Base-by-base conservation (phyloP, 2,113 vertebrate genomes). In the Scortum barcoo region DNA sequence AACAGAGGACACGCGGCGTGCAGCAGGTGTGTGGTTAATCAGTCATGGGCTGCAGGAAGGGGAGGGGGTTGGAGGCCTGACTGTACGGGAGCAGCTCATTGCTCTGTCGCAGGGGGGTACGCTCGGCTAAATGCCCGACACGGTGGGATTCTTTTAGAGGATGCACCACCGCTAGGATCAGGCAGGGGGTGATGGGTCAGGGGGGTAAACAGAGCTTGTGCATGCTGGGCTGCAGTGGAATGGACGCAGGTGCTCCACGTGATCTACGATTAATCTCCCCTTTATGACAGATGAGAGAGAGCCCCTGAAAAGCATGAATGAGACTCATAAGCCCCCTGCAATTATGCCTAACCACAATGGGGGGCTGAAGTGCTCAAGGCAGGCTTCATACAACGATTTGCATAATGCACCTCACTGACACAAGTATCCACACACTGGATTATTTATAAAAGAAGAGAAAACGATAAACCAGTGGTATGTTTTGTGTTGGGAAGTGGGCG, bases 1-100 rank as follows among this genome's bases (percentile, higher is more conserved):
- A 86, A 92, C 90, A 90, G 90, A 89, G 93, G 90, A 87, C 91
- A 93, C 80, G 83, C 88, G 87, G 88, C 86, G 82, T 90, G 89
- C 90, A 91, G 93, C 92, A 94, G 93, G 93, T 95, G 94, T 91
- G 93, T 91, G 87, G 91, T 92, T 94, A 93, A 94, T 93, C 89
- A 93, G 93, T 94, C 90, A 93, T 73, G 51, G 82, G 79, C 72
- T 51, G 70, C 63, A 63, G 81, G 53, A 26, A 63, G 63, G 40
- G 48, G 48, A n/a, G n/a, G n/a, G n/a, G n/a, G n/a, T n/a, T n/a
- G n/a, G 26, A 22, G 33, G 63, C 12, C n/a, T 1, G 74, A 88
- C 81, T 85, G 72, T 90, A 91, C 83, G 5, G 67, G 54, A 68
- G 54, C 44, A 77, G 61, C 82, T 83, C 80, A 76, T 63, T 77